Evolutionary conservation across 2,797 vertebrate species (phyloP).

Genomic region (Clamator glandarius): DNA sequence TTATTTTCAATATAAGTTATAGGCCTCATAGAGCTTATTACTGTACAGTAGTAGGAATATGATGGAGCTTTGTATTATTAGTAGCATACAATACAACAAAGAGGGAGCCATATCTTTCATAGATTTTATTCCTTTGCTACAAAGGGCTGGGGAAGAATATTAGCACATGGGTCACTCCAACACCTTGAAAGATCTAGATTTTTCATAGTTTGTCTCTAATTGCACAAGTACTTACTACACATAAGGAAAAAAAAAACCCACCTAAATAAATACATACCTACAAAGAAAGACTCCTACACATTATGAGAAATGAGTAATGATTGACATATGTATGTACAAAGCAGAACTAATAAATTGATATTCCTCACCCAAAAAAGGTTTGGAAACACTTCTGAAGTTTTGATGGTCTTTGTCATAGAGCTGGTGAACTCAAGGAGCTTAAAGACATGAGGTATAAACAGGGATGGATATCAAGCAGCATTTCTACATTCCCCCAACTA

Average conservation of each 20-base stretch:
- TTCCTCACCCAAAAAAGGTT: not conserved
- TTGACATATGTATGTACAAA: not conserved
- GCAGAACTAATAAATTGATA: not conserved
- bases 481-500: not conserved
- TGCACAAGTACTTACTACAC: not conserved
- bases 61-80: not conserved
- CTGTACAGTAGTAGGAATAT: not conserved
- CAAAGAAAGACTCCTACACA: not conserved
- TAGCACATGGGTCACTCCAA: not conserved
- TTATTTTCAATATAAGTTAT: not conserved
- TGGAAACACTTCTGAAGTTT: not conserved
- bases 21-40: not conserved
- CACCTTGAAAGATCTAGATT: not conserved
- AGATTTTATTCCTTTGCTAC: not conserved
- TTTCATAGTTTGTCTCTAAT: not conserved
- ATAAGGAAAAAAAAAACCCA: not conserved
- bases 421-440: not conserved
- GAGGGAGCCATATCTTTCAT: not conserved
- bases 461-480: not conserved
- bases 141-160: not conserved
- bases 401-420: not conserved
- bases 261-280: not conserved
- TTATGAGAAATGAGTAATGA: not conserved
- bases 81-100: not conserved
- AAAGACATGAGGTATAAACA: not conserved